phyloP scores from a whole-genome alignment of 2,113 vertebrate species.

The Nasalis larvatus region DNA sequence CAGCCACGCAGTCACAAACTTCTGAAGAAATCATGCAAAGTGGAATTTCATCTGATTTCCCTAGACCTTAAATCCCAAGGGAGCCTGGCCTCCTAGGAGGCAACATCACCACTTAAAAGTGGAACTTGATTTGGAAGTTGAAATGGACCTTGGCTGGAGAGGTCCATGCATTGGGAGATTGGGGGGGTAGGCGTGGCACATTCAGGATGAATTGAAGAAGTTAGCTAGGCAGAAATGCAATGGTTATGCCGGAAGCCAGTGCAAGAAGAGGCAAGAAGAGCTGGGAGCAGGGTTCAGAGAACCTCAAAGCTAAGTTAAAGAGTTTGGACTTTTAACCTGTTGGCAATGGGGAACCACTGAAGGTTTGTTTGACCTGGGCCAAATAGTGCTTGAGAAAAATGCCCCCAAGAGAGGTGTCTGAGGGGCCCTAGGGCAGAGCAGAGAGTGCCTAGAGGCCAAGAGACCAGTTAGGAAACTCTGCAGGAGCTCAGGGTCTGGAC shows the following conservation, averaged over 20 bases:
- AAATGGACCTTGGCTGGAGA: background rate
- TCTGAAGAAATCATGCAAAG: background rate
- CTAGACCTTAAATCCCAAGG: background rate
- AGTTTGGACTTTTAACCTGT: slow-evolving; percentile 51
- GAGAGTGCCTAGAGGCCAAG: fast-evolving
- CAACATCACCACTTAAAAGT: fast-evolving
- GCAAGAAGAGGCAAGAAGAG: no score
- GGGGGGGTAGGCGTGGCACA: fast-evolving
- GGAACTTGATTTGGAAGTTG: background rate
- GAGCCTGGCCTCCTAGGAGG: background rate
- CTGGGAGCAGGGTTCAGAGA: fast-evolving
- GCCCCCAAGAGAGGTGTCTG: background rate
- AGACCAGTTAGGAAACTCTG: background rate
- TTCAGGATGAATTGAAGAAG: background rate
- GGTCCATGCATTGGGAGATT: no score
- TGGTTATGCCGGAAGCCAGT: fast-evolving
- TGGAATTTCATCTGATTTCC: background rate
- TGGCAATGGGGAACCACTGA: background rate
- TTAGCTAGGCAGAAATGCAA: background rate
- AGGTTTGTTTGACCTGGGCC: background rate
- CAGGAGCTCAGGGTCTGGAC: no score
- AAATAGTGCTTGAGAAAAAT: background rate
- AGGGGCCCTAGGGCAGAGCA: background rate
- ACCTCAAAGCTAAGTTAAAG: background rate
- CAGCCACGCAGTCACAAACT: fast-evolving